Conservation (phyloP, 1,140 invertebrate species). For the Hyposmocoma kahamanoa region DNA sequence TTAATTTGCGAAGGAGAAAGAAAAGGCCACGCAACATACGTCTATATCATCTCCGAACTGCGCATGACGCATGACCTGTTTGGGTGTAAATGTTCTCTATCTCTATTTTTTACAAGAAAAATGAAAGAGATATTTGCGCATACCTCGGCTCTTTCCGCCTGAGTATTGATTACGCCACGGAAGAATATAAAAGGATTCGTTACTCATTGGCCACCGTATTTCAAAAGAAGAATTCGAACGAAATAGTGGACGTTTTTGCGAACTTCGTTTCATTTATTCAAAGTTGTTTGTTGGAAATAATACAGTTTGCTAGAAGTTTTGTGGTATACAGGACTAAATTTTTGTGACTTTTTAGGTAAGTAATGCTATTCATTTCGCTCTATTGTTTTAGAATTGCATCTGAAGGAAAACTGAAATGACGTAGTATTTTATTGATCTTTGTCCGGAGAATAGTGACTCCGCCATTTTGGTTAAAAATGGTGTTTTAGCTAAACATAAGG, state of each 20-base stretch:
- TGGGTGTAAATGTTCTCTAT: conserved; percentile 12
- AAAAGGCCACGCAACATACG: conserved; percentile 1
- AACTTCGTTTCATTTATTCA: neutral
- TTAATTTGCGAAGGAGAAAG: no score
- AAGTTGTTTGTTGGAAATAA: neutral
- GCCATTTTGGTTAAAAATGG: no score
- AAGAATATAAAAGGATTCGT: neutral
- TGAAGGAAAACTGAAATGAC: no score
- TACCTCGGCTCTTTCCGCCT: neutral
- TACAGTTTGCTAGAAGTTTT: neutral
- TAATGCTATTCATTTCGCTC: neutral
- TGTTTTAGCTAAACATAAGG: no score
- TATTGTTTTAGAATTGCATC: no score
- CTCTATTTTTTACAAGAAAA: neutral
- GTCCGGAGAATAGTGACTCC: no score
- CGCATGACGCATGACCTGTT: conserved; percentile 11
- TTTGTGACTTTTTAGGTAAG: neutral
- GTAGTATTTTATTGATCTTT: no score
- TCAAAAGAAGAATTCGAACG: neutral
- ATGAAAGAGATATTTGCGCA: conserved; percentile 7
- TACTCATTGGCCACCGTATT: neutral
- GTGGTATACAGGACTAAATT: neutral
- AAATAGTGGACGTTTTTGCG: neutral
- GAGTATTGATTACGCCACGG: neutral
- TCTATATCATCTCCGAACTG: neutral